These are phyloP conservation scores for Colius striatus DNA, from an alignment of 2,113 vertebrate genomes.

Conservation along the genomic window DNA sequence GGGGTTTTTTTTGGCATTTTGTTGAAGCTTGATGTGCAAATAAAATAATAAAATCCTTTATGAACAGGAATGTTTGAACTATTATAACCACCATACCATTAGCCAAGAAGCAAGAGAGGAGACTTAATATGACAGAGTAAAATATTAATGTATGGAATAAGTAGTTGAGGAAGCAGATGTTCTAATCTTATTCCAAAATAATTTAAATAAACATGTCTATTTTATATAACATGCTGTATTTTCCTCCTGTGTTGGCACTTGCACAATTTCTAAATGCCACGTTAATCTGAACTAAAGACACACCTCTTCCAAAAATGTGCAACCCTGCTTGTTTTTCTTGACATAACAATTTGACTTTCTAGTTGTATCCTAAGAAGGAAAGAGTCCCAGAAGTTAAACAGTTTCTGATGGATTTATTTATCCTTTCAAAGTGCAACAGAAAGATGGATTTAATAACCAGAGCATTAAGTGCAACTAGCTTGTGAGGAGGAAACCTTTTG, in stretches of 20 bases:
- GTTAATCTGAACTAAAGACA: constrained; percentile 5
- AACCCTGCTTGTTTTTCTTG: background rate
- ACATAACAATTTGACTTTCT: background rate
- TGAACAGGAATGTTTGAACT: background rate
- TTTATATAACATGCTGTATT: constrained; percentile 1
- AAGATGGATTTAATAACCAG: background rate
- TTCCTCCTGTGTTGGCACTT: background rate
- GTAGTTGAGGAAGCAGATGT: background rate
- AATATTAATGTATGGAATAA: background rate
- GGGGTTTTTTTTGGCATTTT: background rate
- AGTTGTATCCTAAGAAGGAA: background rate
- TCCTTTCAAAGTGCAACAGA: background rate
- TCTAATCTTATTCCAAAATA: background rate
- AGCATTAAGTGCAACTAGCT: background rate
- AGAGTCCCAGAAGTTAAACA: background rate
- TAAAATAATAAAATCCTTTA: background rate
- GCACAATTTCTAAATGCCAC: background rate
- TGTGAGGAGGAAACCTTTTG: background rate
- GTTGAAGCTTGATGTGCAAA: background rate
- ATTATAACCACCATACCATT: background rate
- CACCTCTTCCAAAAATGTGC: constrained; percentile 43
- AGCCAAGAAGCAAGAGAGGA: background rate
- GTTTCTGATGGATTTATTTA: background rate
- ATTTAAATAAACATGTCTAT: background rate
- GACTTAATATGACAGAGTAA: background rate